phyloP scores from a whole-genome alignment of 2,797 vertebrate genomes.

The Clarias platycephalus region DNA sequence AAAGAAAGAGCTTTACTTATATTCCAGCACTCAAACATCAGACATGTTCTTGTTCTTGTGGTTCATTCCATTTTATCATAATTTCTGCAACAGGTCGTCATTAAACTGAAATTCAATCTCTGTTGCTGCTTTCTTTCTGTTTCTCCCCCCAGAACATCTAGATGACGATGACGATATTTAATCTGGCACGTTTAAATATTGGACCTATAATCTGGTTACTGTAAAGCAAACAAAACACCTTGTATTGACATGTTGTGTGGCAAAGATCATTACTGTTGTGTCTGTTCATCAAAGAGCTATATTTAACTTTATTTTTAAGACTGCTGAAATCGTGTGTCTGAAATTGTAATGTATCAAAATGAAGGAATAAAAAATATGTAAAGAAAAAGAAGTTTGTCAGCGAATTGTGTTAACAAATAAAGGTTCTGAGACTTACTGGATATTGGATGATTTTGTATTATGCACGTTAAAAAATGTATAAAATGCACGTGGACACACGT shows the following conservation, averaged over 20 bases:
- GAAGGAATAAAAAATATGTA: conserved; percentile 14
- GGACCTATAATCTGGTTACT: neutral
- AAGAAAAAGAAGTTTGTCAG: neutral
- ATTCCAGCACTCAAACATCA: neutral
- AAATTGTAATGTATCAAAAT: conserved; percentile 8
- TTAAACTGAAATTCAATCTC: neutral
- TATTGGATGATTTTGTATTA: neutral
- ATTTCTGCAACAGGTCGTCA: neutral
- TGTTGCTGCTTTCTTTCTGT: neutral
- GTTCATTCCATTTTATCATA: neutral
- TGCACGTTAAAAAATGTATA: neutral
- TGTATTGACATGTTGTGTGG: conserved; percentile 1
- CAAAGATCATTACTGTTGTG: neutral
- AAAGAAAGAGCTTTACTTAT: neutral
- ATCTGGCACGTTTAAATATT: conserved; percentile 13
- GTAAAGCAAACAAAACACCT: neutral
- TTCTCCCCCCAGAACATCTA: neutral
- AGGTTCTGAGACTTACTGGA: neutral
- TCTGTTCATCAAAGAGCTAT: conserved; percentile 24
- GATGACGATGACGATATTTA: conserved; percentile 28
- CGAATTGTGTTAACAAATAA: neutral
- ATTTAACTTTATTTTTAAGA: conserved; percentile 17
- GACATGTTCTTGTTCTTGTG: neutral
- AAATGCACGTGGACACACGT: neutral
- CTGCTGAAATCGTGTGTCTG: neutral